Base-by-base conservation (phyloP, 2,888 invertebrate species). In the Neria commutata region DNA sequence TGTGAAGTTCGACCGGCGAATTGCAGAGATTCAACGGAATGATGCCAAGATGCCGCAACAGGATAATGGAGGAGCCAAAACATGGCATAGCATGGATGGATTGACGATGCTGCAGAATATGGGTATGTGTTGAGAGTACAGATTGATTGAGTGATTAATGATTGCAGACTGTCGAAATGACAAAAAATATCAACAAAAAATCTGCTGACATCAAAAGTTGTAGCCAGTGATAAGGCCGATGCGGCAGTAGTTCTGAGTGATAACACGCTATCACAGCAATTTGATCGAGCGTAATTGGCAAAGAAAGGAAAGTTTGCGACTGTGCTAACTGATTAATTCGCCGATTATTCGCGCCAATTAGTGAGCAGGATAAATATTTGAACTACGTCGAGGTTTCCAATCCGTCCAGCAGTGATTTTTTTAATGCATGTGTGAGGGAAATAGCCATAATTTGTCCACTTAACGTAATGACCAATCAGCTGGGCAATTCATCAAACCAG, bases 61-160 rank as follows among this genome's bases (percentile, higher is more conserved):
- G 66, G 64, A 68, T 61, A 63, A 67, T 68, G 61, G 63, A 63
- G 62, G 51, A 51, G 42, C 51, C 55, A n/a, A 51, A 55, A 56
- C 56, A 47, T 42, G 50, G 33, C 34, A 50, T 21, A 17, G n/a
- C 17, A 25, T 40, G 49, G 49, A 49, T 60, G 50, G 53, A n/a
- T n/a, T 19, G 33, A 45, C 53, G 25, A 26, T 60, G 55, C 59
- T 60, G 45, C 48, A 49, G 59, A 54, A 55, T 53, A 48, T 50
- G 37, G 54, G 51, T 49, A 52, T 48, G 51, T 49, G 51, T 54
- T 54, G 60, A 65, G 60, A 63, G 61, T 66, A 69, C 67, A 76
- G 73, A 78, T 75, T 75, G 76, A 76, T 75, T 73, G 71, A 72
- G 65, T 77, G 77, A 77, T 77, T 77, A 75, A 77, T 77, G 75